Percentiles rank a stretch among this genome's conserved stretches.
These are phyloP conservation scores for Pomacea canaliculata DNA, from an alignment of 2,888 invertebrate genomes.

Conservation along the genomic window DNA sequence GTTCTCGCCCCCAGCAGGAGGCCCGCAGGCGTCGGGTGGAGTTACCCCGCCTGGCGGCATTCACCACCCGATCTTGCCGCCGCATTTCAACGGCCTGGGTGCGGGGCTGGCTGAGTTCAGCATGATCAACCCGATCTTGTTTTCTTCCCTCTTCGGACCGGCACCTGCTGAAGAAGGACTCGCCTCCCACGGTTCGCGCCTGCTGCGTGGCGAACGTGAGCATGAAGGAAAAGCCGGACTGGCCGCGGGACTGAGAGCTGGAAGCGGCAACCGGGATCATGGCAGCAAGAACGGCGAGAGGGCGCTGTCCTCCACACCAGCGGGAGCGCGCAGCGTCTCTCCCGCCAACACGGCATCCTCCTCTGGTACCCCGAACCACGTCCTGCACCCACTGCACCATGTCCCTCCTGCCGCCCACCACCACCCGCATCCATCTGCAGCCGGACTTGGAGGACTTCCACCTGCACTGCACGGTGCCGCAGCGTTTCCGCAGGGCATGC, in stretches of 20 bases:
- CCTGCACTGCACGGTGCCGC: constrained; percentile 31
- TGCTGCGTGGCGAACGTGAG: constrained; percentile 30
- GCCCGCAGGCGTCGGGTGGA: neutral
- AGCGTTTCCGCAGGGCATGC: constrained; percentile 30
- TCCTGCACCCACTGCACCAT: neutral
- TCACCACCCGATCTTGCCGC: constrained; percentile 14
- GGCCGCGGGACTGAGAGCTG: constrained; percentile 23
- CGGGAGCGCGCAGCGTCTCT: constrained; percentile 13
- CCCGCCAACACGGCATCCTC: constrained; percentile 14
- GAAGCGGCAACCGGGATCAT: neutral
- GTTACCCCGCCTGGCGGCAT: constrained; percentile 10
- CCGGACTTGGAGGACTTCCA: constrained; percentile 40
- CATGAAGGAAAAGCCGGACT: constrained; percentile 25
- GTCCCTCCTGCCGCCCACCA: constrained; percentile 15
- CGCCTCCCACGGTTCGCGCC: constrained; percentile 21
- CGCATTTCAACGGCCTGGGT: constrained; percentile 21
- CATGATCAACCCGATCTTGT: constrained; percentile 33
- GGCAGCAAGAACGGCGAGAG: constrained; percentile 1
- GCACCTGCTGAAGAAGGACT: neutral
- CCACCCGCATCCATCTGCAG: constrained; percentile 33
- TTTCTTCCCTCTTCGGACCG: constrained; percentile 30
- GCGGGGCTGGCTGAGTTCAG: constrained; percentile 24
- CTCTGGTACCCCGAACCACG: constrained; percentile 6
- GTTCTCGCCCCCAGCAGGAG: constrained; percentile 18
- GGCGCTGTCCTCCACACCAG: constrained; percentile 19